These are phyloP conservation scores for Lophotriccus pileatus DNA, from an alignment of 2,797 vertebrate genomes.

Conservation along the genomic window DNA sequence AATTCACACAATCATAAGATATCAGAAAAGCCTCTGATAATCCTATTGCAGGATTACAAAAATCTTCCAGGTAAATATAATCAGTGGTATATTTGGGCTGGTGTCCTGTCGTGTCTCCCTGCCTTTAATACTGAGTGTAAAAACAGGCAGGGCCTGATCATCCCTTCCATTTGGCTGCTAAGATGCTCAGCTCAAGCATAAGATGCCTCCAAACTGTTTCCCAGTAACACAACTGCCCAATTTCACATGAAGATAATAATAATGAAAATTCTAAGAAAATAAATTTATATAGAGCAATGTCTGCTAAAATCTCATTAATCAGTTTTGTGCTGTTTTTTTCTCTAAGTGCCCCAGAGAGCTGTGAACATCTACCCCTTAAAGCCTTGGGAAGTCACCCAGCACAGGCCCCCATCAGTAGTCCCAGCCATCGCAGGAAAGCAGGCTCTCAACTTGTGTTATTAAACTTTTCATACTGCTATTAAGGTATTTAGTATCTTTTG, in stretches of 20 bases:
- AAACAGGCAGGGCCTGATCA: background rate
- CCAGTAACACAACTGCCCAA: background rate
- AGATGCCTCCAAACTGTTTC: background rate
- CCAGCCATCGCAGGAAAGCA: background rate
- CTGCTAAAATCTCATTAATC: background rate
- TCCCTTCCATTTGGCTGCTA: background rate
- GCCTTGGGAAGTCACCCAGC: background rate
- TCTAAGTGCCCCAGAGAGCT: background rate
- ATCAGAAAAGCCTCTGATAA: background rate
- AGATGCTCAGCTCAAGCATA: background rate
- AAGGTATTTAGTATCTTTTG: background rate
- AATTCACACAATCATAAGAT: background rate
- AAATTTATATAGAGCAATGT: background rate
- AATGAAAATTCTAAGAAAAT: background rate
- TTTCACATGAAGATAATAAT: background rate
- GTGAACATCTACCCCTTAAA: background rate
- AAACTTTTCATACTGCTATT: background rate
- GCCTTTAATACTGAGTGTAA: background rate
- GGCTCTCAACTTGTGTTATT: background rate
- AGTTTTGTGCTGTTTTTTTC: background rate
- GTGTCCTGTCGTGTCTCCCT: background rate
- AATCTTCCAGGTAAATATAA: background rate
- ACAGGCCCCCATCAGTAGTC: accelerated
- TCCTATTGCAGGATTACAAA: background rate
- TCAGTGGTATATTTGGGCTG: background rate